Evolutionary conservation across 64 coral and sea anemone genomes (phyloP).

Genomic region (Stichodactyla helianthus): DNA sequence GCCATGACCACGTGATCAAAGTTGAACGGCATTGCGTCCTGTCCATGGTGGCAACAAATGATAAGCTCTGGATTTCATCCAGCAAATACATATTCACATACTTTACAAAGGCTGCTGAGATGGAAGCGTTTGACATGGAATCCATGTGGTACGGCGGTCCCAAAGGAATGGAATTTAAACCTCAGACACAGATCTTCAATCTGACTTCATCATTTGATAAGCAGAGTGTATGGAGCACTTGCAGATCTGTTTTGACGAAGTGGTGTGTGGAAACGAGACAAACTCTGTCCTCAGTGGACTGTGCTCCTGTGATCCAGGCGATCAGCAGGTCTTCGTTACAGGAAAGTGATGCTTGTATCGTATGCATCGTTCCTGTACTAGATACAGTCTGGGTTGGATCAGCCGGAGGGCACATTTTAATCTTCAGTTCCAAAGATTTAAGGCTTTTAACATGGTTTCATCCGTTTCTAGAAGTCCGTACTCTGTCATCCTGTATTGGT

Average conservation of each 20-base stretch:
- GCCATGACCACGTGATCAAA: conserved; percentile 24
- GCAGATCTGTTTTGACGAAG: conserved; percentile 65
- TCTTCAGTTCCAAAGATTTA: conserved; percentile 57
- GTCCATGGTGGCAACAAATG: conserved; percentile 45
- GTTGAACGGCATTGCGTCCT: conserved; percentile 69
- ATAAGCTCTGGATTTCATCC: conserved; percentile 79
- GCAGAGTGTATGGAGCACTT: conserved; percentile 49
- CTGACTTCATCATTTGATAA: conserved; percentile 45
- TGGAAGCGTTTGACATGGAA: conserved; percentile 86
- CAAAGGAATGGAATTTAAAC: conserved; percentile 54
- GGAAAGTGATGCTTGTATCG: conserved; percentile 53
- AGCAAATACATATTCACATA: conserved; percentile 78
- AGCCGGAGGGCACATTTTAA: conserved; percentile 71
- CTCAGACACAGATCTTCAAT: conserved; percentile 60
- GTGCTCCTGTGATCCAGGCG: conserved; percentile 36
- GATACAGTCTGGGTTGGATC: conserved; percentile 91
- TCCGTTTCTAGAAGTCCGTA: conserved; percentile 81
- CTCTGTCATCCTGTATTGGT: conserved; percentile 50
- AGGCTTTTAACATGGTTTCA: conserved; percentile 81
- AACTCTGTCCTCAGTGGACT: conserved; percentile 57
- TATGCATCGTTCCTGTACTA: conserved; percentile 59
- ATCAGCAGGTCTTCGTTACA: conserved; percentile 3
- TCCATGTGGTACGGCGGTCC: conserved; percentile 82
- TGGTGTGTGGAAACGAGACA: conserved; percentile 62
- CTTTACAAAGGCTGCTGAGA: conserved; percentile 64